Evolutionary conservation across 2,113 vertebrate species (phyloP), one percentile per base, ranked within the genome.

Genomic region (Atrichornis clamosus): DNA sequence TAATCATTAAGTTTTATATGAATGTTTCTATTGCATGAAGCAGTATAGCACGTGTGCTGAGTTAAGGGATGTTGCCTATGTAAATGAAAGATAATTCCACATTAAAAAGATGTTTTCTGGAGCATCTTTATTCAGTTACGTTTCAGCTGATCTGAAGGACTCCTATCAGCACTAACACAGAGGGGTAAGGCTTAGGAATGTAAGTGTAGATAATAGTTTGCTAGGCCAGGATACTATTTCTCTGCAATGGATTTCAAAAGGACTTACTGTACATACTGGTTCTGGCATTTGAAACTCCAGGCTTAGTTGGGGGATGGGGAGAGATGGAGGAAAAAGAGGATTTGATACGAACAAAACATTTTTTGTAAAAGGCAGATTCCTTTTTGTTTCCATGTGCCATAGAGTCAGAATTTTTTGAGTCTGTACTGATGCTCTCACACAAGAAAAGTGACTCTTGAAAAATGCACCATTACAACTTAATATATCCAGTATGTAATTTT

Each of bases 401-500:
- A 30, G 15, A 79, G 60, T 94, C 81, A 78, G 83, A 42, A 53
- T 89, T 95, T 94, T 70, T 42, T 46, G 81, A 95, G 65, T 70
- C 82, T 73, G 74, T 74, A 33, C 58, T 53, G 68, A 84, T 32
- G 39, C 88, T 96, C 95, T 97, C 97, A 96, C 30, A 56, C 89
- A 97, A 96, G 77, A 59, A 84, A 95, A 96, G 85, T 79, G 88
- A 90, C 95, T 97, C 95, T 90, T 95, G 94, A 97, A 97, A 90
- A 98, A 98, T 95, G 97, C 97, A 98, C 98, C 98, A 98, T 98
- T 98, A 97, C 97, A 87, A 81, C 97, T 98, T 98, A 87, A 97
- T 97, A 97, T 94, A 98, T 98, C 98, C 98, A 98, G 98, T 98
- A 98, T 98, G 98, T 98, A 98, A 99, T 99, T 97, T 98, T 98